A percentile compares a stretch with the other conserved stretches of the same genome.
Evolutionary conservation across 2,888 invertebrate species (phyloP).

Genomic region (Thyatira batis): DNA sequence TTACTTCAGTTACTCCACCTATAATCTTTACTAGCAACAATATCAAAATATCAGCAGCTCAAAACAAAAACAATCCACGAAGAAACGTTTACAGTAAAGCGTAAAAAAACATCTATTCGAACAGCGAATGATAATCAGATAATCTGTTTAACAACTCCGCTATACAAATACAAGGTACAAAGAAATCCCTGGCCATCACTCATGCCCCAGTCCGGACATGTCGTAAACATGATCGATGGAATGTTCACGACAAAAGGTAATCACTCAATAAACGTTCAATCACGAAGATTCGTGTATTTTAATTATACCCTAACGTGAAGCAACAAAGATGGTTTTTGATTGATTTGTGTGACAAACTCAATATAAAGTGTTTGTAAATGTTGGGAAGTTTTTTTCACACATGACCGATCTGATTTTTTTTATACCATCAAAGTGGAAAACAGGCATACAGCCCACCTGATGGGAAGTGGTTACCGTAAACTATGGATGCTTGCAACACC

Average conservation of each 20-base stretch:
- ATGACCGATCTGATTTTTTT: too few species aligned
- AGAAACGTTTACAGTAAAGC: too few species aligned
- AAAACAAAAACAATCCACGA: too few species aligned
- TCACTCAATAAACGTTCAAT: conserved; percentile 4
- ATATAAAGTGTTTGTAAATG: too few species aligned
- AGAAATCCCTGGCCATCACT: neutral
- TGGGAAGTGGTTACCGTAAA: too few species aligned
- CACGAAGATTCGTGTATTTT: conserved; percentile 15
- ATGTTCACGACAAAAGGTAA: neutral
- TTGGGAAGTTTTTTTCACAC: too few species aligned
- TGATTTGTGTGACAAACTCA: conserved; percentile 9
- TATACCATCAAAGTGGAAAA: too few species aligned
- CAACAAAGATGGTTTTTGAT: conserved; percentile 10
- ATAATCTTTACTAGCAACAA: too few species aligned
- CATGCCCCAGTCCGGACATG: neutral
- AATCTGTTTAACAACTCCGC: neutral
- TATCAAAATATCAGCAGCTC: too few species aligned
- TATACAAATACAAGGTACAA: neutral
- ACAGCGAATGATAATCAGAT: neutral
- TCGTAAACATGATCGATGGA: conserved; percentile 13
- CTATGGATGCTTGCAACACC: too few species aligned
- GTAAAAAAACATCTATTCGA: neutral
- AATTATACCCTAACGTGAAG: conserved; percentile 21
- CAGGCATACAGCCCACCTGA: too few species aligned
- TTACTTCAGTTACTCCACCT: too few species aligned